Base-by-base conservation (phyloP, 1,140 invertebrate species). In the Pseudomyrmex concolor region DNA sequence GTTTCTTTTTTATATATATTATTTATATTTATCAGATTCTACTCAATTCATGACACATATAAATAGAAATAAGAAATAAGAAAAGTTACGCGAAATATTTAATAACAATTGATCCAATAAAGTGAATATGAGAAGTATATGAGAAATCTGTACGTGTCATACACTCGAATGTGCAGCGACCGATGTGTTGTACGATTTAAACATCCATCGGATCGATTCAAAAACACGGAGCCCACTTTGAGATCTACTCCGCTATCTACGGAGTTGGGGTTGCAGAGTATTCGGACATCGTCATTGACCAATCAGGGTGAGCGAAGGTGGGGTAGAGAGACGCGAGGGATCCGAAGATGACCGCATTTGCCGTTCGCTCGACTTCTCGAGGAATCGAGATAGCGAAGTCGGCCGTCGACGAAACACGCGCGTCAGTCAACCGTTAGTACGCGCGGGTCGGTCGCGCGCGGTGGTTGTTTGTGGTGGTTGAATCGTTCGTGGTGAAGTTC, bases 301-400 rank as follows among this genome's bases (percentile, higher is more conserved):
- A 17, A 51, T 3, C 5, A 59, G 57, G 0, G 3, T 34, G 34
- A 22, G 50, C 17, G 17, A 59, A 17, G 8, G 43, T 19, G 73
- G 59, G 59, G 51, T 45, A 64, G 62, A 48, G 17, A 54, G 57
- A 55, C 55, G 25, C 48, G 45, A 12, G 59, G 50, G 4, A 34
- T 34, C 59, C 74, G 63, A 50, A 68, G 72, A 72, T 84, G 86
- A 84, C 63, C 73, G 82, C 67, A 72, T 78, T 84, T 48, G 83
- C 22, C 43, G 67, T 25, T 84, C 57, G 85, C 55, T 51, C 50
- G 50, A 13, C 13, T 51, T 12, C 13, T 51, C 50, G 50, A 51
- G 13, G 59, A 62, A 51, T 77, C 72, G 85, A 68, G 64, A 59
- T 71, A 59, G 54, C 7, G 54, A 60, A 78, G 64, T 78, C 48